Evolutionary conservation across 2,797 vertebrate species (phyloP).

Genomic region (Acipenser ruthenus): DNA sequence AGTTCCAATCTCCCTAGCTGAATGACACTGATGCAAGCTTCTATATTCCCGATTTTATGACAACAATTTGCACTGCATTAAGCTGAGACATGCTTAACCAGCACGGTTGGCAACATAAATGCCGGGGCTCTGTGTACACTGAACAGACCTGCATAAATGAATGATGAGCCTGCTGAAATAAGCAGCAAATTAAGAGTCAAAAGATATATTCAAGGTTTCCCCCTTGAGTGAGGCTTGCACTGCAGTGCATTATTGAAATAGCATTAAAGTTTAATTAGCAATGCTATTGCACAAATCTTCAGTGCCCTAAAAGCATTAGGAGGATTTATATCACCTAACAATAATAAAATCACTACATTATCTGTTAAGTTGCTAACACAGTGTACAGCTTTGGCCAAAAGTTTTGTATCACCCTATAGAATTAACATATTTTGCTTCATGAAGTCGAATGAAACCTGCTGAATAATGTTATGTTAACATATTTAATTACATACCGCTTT

Average conservation of each 20-base stretch:
- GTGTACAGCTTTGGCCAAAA: too few species aligned
- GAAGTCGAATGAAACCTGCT: too few species aligned
- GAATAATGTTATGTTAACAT: too few species aligned
- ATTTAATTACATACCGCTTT: too few species aligned
- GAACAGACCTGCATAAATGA: constrained; percentile 44
- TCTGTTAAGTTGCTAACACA: too few species aligned
- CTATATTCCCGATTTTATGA: constrained; percentile 24
- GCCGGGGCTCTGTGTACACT: constrained; percentile 28
- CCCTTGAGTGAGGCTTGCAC: background rate
- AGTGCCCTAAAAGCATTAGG: too few species aligned
- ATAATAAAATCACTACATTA: too few species aligned
- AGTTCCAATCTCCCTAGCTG: too few species aligned
- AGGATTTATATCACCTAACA: too few species aligned
- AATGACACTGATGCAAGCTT: constrained; percentile 9
- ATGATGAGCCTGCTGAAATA: constrained; percentile 36
- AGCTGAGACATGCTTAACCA: constrained; percentile 11
- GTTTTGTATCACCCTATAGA: too few species aligned
- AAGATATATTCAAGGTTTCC: constrained; percentile 24
- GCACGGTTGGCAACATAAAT: too few species aligned
- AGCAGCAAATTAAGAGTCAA: constrained; percentile 38
- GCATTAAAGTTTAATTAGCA: constrained; percentile 42
- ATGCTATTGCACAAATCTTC: background rate
- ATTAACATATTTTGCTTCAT: too few species aligned
- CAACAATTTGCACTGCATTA: constrained; percentile 19
- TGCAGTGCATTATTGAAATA: background rate